Base-by-base conservation (phyloP, 2,888 invertebrate genomes). In the Syrphus vitripennis region DNA sequence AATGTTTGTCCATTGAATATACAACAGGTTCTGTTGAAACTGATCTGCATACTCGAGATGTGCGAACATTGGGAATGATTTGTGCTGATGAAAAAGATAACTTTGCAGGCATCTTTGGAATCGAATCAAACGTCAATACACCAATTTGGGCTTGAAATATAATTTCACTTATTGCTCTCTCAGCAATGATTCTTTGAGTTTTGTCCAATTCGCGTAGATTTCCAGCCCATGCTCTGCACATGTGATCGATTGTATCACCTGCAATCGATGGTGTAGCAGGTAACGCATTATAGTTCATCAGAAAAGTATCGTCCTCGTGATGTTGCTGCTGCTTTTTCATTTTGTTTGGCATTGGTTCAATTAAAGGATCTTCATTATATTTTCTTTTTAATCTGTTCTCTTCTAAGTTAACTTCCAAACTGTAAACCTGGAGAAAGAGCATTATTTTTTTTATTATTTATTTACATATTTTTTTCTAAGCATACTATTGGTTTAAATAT, bases 141-240 rank as follows among this genome's bases (percentile, higher is more conserved):
- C 63, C 63, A 1, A 63, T 4, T 42, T 63, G 63, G 0, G 42
- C 63, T 42, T 63, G 63, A 42, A 63, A 63, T 26, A 63, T 42
- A 26, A 63, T 63, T 63, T 63, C 63, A 63, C 63, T 63, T 2
- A 63, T 63, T 16, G 63, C 40, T 26, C 63, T 40, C 1, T 6
- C 63, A 63, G 63, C 63, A 12, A 63, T 42, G 4, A 63, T 63
- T 0, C 63, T 40, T 26, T 63, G 63, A 16, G 0, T 0, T 63
- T 40, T 40, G 42, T 16, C 26, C 63, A 63, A 42, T 24, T 63
- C 63, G 2, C 63, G 63, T 0, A 63, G 24, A 63, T 63, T 37
- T 42, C 40, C 40, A 14, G 63, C 63, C 63, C 63, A 63, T 63
- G 63, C 63, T 26, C 5, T 40, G 42, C 63, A 63, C 63, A 63